Percentiles rank a stretch among this genome's conserved stretches.
Evolutionary conservation across 1,140 invertebrate species (phyloP).

Genomic region (Drosophila arizonae): DNA sequence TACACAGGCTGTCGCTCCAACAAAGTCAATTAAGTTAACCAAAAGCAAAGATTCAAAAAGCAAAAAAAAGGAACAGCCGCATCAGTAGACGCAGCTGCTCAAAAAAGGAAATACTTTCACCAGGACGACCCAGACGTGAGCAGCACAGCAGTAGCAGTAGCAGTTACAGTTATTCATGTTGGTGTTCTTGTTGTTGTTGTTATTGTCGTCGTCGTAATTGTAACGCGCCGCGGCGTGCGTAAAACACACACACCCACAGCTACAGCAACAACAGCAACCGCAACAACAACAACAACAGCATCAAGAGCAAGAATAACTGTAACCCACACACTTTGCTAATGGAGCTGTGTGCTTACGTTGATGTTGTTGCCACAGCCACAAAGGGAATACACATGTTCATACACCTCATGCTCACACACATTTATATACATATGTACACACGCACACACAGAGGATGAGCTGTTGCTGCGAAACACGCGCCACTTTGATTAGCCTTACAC

Average conservation of each 20-base stretch:
- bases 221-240: conserved; percentile 52
- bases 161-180: conserved; percentile 8
- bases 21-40: conserved; percentile 42
- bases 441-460: conserved; percentile 27
- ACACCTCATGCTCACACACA: background rate
- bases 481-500: conserved; percentile 56
- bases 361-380: conserved; percentile 46
- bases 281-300: too few species aligned
- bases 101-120: conserved; percentile 32
- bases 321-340: conserved; percentile 56
- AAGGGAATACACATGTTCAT: conserved; percentile 64
- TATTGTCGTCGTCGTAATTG: conserved; percentile 32
- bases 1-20: background rate
- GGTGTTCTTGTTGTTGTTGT: conserved; percentile 2
- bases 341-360: conserved; percentile 48
- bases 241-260: conserved; percentile 47
- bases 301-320: conserved; percentile 16
- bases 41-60: conserved; percentile 32
- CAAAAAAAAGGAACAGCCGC: conserved; percentile 29
- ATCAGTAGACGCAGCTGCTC: conserved; percentile 29
- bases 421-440: background rate
- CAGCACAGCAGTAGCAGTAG: conserved; percentile 37
- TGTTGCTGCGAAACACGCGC: conserved; percentile 59
- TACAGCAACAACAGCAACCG: background rate
- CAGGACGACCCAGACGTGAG: conserved; percentile 37